Evolutionary conservation across 2,888 invertebrate genomes (phyloP).

Genomic region (Noctua fimbriata): DNA sequence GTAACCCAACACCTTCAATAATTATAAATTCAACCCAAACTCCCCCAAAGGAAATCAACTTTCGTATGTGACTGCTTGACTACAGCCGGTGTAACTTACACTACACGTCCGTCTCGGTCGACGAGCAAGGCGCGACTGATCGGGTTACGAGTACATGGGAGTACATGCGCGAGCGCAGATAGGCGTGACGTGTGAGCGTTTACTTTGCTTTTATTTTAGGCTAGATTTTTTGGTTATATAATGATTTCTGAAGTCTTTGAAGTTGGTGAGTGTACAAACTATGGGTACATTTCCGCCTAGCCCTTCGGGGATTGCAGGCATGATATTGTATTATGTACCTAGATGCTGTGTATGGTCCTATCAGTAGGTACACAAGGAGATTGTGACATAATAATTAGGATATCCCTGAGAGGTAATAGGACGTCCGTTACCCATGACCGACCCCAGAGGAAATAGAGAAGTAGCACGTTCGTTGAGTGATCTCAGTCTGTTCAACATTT

Average conservation of each 20-base stretch:
- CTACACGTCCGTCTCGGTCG: slow-evolving; percentile 81
- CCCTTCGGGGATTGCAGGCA: background rate
- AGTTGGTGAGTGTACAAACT: background rate
- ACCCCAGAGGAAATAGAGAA: slow-evolving; percentile 5
- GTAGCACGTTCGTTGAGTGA: no score
- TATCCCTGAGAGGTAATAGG: background rate
- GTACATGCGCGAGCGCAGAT: slow-evolving; percentile 66
- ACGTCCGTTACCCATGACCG: background rate
- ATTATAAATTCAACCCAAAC: slow-evolving; percentile 62
- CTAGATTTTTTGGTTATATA: slow-evolving; percentile 13
- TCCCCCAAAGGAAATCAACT: slow-evolving; percentile 80
- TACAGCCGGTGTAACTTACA: slow-evolving; percentile 76
- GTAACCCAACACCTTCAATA: slow-evolving; percentile 55
- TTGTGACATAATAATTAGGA: background rate
- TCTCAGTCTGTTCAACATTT: background rate
- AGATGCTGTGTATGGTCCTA: background rate
- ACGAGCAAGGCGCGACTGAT: slow-evolving; percentile 77
- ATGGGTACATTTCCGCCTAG: background rate
- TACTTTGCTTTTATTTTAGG: slow-evolving; percentile 23
- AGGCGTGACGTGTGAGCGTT: slow-evolving; percentile 13
- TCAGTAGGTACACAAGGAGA: background rate
- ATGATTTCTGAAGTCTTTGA: background rate
- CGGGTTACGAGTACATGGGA: slow-evolving; percentile 77
- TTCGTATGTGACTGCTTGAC: slow-evolving; percentile 71
- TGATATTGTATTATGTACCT: background rate